A percentile compares a stretch with the other conserved stretches of the same genome.
phyloP scores from a whole-genome alignment of 2,888 invertebrate species.

The Octodonta nipae region DNA sequence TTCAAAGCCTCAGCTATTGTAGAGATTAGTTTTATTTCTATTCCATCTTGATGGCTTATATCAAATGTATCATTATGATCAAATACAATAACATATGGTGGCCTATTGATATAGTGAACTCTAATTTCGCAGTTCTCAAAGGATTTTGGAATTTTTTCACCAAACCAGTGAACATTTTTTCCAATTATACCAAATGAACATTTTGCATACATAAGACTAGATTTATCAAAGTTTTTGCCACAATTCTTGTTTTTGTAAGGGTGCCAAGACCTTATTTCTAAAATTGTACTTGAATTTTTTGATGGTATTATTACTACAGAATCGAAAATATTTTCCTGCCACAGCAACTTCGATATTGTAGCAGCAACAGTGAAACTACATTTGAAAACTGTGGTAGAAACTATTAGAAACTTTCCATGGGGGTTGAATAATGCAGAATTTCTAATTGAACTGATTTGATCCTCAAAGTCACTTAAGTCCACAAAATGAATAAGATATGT shows the following conservation, averaged over 20 bases:
- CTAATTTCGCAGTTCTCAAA: neutral
- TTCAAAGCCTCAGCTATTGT: too few species aligned
- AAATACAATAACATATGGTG: neutral
- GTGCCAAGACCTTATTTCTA: neutral
- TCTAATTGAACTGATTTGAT: neutral
- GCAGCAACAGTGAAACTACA: neutral
- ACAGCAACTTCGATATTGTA: neutral
- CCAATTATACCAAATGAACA: neutral
- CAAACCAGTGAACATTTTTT: neutral
- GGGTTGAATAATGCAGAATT: neutral
- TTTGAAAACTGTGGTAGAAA: slow-evolving; percentile 2
- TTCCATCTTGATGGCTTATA: too few species aligned
- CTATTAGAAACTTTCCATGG: neutral
- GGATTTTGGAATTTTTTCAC: neutral
- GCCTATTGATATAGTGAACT: neutral
- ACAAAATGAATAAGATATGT: neutral
- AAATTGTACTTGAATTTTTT: neutral
- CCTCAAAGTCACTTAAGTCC: neutral
- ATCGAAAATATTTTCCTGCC: neutral
- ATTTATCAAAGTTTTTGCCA: neutral
- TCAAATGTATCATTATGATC: too few species aligned
- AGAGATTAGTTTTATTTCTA: too few species aligned
- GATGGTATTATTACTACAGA: neutral
- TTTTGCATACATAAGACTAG: neutral
- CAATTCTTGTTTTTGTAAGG: slow-evolving; percentile 1